A percentile compares a stretch with the other conserved stretches of the same genome.
Conservation (phyloP, 2,113 vertebrate species). For the Larimichthys polyactis region DNA sequence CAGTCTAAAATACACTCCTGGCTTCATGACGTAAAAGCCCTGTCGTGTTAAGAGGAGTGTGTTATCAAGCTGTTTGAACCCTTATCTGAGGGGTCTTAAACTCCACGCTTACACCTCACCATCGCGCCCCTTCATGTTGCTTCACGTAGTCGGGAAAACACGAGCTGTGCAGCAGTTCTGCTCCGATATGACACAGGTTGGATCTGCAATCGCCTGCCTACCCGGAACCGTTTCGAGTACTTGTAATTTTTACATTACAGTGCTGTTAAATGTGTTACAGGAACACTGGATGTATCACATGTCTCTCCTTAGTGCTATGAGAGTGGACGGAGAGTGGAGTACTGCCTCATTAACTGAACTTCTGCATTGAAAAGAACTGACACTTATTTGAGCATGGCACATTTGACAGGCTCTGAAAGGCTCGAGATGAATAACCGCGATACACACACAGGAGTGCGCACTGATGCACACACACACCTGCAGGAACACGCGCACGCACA, state of each 20-base stretch:
- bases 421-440: constrained; percentile 20
- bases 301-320: not conserved
- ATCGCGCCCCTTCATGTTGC: constrained; percentile 63
- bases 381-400: constrained; percentile 10
- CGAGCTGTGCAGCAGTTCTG: constrained; percentile 20
- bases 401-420: constrained; percentile 29
- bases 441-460: not conserved
- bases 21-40: constrained; percentile 69
- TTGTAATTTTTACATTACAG: not conserved
- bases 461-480: not conserved
- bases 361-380: constrained; percentile 33
- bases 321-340: not conserved
- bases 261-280: constrained; percentile 6
- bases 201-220: not conserved
- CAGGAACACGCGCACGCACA: not conserved
- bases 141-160: constrained; percentile 41
- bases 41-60: constrained; percentile 58
- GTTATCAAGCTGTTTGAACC: constrained; percentile 76
- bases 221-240: not conserved
- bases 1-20: constrained; percentile 65
- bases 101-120: constrained; percentile 49
- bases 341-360: constrained; percentile 23
- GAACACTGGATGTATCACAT: not conserved
- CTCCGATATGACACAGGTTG: not conserved
- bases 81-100: constrained; percentile 73